Evolutionary conservation across 2,797 vertebrate genomes (phyloP).

Genomic region (Borostomias antarcticus): DNA sequence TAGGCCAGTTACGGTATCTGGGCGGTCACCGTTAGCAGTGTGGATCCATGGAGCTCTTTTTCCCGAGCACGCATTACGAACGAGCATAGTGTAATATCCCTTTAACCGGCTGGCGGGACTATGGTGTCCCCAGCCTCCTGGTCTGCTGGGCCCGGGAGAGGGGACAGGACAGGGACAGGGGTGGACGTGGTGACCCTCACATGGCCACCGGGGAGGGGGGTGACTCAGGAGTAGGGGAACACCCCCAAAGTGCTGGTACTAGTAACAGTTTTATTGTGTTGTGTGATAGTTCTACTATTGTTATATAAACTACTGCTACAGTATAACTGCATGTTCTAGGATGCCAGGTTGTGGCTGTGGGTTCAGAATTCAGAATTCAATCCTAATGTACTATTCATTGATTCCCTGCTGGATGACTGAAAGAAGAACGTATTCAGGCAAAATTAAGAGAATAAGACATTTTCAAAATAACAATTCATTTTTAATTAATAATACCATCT

Average conservation of each 20-base stretch:
- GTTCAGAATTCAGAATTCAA: not conserved
- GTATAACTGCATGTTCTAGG: not conserved
- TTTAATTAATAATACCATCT: slow-evolving; percentile 59
- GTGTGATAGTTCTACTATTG: too few relatives aligned
- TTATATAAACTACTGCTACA: too few relatives aligned
- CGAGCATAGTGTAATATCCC: too few relatives aligned
- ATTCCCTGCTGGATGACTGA: not conserved
- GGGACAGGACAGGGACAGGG: not conserved
- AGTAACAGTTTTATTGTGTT: too few relatives aligned
- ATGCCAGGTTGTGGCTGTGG: not conserved
- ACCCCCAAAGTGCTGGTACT: too few relatives aligned
- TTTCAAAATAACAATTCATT: slow-evolving; percentile 52
- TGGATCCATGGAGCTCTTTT: too few relatives aligned
- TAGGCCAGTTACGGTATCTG: too few relatives aligned
- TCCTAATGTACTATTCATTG: not conserved
- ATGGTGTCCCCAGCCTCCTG: not conserved
- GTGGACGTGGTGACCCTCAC: not conserved
- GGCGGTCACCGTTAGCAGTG: too few relatives aligned
- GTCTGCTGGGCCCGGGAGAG: not conserved
- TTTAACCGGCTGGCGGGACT: not conserved
- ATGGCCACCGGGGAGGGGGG: not conserved
- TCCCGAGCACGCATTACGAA: not conserved
- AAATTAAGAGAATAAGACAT: slow-evolving; percentile 30
- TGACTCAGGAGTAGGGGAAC: not conserved
- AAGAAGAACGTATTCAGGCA: not conserved